Conservation (phyloP, 2,888 invertebrate species). For the Ariolimax columbianus region DNA sequence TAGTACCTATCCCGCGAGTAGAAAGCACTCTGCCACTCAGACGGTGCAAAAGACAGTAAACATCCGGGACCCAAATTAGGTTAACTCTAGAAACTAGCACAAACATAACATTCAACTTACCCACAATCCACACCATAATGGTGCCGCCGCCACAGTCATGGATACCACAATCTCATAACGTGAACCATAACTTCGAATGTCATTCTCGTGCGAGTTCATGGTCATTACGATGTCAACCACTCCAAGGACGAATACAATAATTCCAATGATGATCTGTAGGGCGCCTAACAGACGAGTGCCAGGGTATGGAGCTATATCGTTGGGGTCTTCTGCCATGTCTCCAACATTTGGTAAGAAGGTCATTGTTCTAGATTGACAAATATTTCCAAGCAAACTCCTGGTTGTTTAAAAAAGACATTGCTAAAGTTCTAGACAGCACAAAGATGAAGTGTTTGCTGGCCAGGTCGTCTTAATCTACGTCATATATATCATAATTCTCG, state of each 20-base stretch:
- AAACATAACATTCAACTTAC: constrained; percentile 53
- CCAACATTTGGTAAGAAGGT: background rate
- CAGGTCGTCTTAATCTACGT: too few species aligned
- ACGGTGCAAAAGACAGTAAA: too few species aligned
- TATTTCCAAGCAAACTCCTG: too few species aligned
- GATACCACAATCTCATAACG: constrained; percentile 56
- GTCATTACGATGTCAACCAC: constrained; percentile 62
- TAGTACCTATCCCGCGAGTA: too few species aligned
- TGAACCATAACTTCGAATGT: constrained; percentile 28
- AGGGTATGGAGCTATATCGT: constrained; percentile 48
- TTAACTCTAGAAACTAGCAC: background rate
- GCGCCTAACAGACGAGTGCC: constrained; percentile 59
- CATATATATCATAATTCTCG: too few species aligned
- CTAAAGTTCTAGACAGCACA: too few species aligned
- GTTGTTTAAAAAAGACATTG: too few species aligned
- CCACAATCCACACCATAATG: constrained; percentile 71
- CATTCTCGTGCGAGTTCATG: constrained; percentile 56
- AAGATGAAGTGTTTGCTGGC: too few species aligned
- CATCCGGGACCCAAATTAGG: too few species aligned
- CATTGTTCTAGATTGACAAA: background rate
- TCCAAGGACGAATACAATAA: constrained; percentile 59
- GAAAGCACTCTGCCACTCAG: too few species aligned
- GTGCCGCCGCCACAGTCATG: constrained; percentile 62
- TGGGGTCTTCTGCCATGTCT: background rate
- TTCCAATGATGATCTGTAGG: constrained; percentile 63